phyloP scores from a whole-genome alignment of 2,888 invertebrate species.

The Leptinotarsa tumamoca region DNA sequence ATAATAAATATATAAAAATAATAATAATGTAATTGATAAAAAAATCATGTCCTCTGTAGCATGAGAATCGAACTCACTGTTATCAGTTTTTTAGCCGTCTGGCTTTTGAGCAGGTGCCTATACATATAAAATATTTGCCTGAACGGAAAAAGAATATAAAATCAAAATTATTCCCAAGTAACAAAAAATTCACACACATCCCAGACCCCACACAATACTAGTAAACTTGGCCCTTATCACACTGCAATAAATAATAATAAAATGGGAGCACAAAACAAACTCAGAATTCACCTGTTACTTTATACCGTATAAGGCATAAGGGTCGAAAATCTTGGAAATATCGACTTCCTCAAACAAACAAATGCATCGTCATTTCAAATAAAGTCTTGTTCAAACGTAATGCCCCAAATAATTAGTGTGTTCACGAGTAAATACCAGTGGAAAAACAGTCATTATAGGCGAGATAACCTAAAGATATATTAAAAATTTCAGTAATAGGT shows the following conservation, averaged over 20 bases:
- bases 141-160: conserved; percentile 25
- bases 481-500: no score
- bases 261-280: conserved; percentile 25
- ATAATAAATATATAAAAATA: no score
- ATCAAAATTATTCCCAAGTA: not conserved
- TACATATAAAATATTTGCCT: not conserved
- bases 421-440: no score
- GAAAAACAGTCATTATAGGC: no score
- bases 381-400: conserved; percentile 21
- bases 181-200: conserved; percentile 24
- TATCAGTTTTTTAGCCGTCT: not conserved
- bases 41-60: no score
- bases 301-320: conserved; percentile 13
- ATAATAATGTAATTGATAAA: no score
- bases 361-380: not conserved
- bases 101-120: not conserved
- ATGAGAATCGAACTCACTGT: not conserved
- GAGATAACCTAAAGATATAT: no score
- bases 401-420: not conserved
- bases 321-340: conserved; percentile 35
- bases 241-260: conserved; percentile 35
- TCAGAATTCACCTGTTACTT: conserved; percentile 29
- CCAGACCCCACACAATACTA: conserved; percentile 6
- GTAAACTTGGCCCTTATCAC: conserved; percentile 25
- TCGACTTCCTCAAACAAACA: conserved; percentile 37